Base-by-base conservation (phyloP, 2,888 invertebrate species). In the Spialia ferax region DNA sequence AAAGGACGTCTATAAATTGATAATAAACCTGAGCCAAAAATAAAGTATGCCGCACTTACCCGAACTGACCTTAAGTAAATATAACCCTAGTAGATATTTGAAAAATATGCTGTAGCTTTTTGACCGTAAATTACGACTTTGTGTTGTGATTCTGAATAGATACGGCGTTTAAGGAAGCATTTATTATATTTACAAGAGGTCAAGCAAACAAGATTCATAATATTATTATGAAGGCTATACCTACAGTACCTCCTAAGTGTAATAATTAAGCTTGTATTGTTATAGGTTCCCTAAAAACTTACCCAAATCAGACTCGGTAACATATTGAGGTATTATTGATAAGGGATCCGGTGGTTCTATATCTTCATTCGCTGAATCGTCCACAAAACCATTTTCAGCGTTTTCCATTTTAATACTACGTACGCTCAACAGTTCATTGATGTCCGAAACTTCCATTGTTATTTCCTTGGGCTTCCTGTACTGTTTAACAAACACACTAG, bases 241-340 rank as follows among this genome's bases (percentile, higher is more conserved):
- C 3, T 3, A n/a, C 13, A 20, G 8, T 48, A 48, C 18, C 48
- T 20, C 7, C n/a, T 42, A n/a, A 13, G 0, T 32, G 2, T 32
- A 32, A 11, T 32, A 29, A 32, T n/a, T n/a, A n/a, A 42, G 1
- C 42, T 42, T 42, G 35, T 13, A 13, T 13, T 35, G 35, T 13
- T 35, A 6, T 42, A 7, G 42, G 6, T 42, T 2, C 18, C 18
- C 10, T 8, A 1, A 42, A 15, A 38, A 75, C 85, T 79, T 80
- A 94, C 94, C 91, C 68, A 94, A 80, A 75, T 94, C 94, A 1
- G 88, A 84, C 69, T 94, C 94, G 0, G 89, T 87, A 4, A 93
- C 94, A 70, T 93, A 94, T 67, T 94, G 92, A 1, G 90, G 88
- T 35, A 94, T 87, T n/a, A 91, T 84, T 8, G 91, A 83, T 52